Evolutionary conservation across 2,113 vertebrate species (phyloP).

Genomic region (chimpanzee (Pan troglodytes)): NHGRI_mPanTro3-v2.1_pri NC_086015.1:192763001-192763500

Average conservation of each 20-base stretch:
- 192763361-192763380: background rate
- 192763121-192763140: background rate
- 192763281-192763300: background rate
- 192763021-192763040: background rate
- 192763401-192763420: background rate
- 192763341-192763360: background rate
- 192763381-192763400: background rate
- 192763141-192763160: background rate
- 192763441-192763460: background rate
- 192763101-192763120: background rate
- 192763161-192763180: background rate
- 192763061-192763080: background rate
- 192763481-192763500: background rate
- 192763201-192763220: background rate
- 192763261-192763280: background rate
- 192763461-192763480: background rate
- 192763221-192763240: background rate
- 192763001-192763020: background rate
- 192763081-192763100: background rate
- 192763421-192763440: background rate
- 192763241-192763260: background rate
- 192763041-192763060: background rate
- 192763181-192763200: background rate
- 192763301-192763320: background rate
- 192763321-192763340: background rate